Evolutionary conservation across 2,113 vertebrate species (phyloP).

Genomic region (Thunnus thynnus): DNA sequence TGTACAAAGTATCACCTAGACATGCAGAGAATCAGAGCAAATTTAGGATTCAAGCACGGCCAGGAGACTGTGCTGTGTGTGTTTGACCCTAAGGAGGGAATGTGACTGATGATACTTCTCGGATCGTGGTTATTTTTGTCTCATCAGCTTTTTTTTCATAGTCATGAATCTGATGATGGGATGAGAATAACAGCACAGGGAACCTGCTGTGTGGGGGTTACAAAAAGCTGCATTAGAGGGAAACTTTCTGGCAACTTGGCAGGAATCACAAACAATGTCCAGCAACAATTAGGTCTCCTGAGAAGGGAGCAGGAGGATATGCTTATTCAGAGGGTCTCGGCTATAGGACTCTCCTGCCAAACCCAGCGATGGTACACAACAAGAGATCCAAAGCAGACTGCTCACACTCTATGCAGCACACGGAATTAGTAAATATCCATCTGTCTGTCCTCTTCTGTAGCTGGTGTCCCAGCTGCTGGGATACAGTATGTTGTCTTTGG

Average conservation of each 20-base stretch:
- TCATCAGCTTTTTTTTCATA: constrained; percentile 69
- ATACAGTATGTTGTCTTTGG: constrained; percentile 32
- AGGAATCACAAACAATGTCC: constrained; percentile 60
- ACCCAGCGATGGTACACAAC: constrained; percentile 24
- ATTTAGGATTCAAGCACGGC: constrained; percentile 33
- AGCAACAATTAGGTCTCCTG: constrained; percentile 64
- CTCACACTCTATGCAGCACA: constrained; percentile 40
- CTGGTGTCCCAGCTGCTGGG: constrained; percentile 43
- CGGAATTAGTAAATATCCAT: constrained; percentile 58
- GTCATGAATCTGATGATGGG: constrained; percentile 72
- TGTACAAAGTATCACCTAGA: constrained; percentile 38
- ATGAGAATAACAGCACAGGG: constrained; percentile 56
- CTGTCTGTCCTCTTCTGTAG: constrained; percentile 48
- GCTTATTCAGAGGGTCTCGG: constrained; percentile 44
- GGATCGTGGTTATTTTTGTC: constrained; percentile 49
- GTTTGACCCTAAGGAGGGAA: constrained; percentile 63
- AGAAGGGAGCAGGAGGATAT: constrained; percentile 42
- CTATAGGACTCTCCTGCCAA: constrained; percentile 19
- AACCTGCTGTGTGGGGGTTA: constrained; percentile 41
- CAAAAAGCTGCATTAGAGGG: constrained; percentile 47
- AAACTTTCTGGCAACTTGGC: constrained; percentile 62
- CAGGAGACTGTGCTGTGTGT: constrained; percentile 24
- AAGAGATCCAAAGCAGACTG: constrained; percentile 38
- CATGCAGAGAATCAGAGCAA: constrained; percentile 31
- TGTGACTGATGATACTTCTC: constrained; percentile 74